Evolutionary conservation across 2,797 vertebrate genomes (phyloP), one percentile per base, ranked within the genome.

Genomic region (Austrolebias charrua): DNA sequence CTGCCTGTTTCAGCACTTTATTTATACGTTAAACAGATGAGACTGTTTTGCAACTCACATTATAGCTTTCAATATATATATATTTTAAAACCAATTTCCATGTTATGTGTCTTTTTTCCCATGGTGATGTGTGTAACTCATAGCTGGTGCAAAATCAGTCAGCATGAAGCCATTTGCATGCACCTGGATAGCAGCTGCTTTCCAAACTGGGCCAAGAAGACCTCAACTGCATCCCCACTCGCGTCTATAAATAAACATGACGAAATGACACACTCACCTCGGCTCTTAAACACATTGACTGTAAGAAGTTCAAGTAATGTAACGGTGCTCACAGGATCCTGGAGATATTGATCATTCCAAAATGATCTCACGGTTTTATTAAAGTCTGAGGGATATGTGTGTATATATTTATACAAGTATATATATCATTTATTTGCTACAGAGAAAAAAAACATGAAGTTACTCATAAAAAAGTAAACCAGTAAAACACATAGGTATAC

Each of bases 241-340:
- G 59, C 69, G 73, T 86, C 90, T 93, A 91, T 92, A 92, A 92
- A 92, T 92, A 93, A 89, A 89, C 76, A 84, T 85, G 80, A 87
- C 85, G 71, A 87, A 88, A 89, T 85, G 84, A 89, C 87, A 85
- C 69, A 72, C 83, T 88, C 90, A 88, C 86, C 83, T 83, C 87
- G 75, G 81, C 79, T 81, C 78, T 82, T 81, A 70, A 80, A 75
- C 72, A 69, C 68, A 73, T 77, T 73, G 69, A 86, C 72, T 78
- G 56, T 55, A 67, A 75, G 65, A 69, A 60, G n/a, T n/a, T n/a
- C n/a, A n/a, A n/a, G 76, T 78, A 79, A 69, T 79, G 66, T 76
- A 79, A 69, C 78, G 63, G 69, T 70, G 75, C 66, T 66, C 49
- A 72, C 64, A 76, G 68, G 44, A 71, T 71, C 40, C 49, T 60